These are phyloP conservation scores for Artibeus jamaicensis DNA, from an alignment of 2,797 vertebrate genomes.

Conservation along the genomic window DNA sequence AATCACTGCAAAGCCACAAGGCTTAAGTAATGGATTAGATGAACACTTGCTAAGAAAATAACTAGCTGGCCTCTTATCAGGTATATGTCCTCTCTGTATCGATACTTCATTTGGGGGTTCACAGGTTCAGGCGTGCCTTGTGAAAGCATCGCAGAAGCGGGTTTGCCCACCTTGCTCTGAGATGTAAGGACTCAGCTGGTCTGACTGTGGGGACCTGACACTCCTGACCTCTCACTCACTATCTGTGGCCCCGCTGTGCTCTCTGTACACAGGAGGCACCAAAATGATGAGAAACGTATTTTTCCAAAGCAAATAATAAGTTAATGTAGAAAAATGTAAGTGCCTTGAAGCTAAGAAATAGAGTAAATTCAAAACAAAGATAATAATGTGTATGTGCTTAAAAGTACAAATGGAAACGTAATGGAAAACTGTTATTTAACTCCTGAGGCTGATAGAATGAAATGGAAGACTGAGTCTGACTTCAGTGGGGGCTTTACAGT, in stretches of 20 bases:
- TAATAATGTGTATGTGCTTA: not conserved
- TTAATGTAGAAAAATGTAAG: not conserved
- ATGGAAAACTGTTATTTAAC: not conserved
- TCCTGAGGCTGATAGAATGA: not conserved
- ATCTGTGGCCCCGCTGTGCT: not conserved
- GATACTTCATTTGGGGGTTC: not conserved
- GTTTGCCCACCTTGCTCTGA: not conserved
- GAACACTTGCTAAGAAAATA: conserved; percentile 39
- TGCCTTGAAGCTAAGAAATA: not conserved
- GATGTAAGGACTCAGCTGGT: not conserved
- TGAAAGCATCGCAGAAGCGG: not conserved
- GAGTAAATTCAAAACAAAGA: not conserved
- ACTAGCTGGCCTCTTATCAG: not conserved
- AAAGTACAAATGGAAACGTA: not conserved
- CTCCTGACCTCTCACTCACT: fast-evolving
- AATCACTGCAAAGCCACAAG: not conserved
- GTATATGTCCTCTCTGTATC: not conserved
- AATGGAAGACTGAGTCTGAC: not conserved
- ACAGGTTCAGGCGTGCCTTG: not conserved
- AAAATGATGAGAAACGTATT: not conserved
- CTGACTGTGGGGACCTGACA: not conserved
- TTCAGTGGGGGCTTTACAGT: not conserved
- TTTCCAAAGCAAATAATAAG: not conserved
- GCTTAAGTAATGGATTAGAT: not conserved
- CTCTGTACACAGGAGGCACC: not conserved